Base-by-base conservation (phyloP, 2,113 vertebrate genomes). In the Gymnogyps californianus region DNA sequence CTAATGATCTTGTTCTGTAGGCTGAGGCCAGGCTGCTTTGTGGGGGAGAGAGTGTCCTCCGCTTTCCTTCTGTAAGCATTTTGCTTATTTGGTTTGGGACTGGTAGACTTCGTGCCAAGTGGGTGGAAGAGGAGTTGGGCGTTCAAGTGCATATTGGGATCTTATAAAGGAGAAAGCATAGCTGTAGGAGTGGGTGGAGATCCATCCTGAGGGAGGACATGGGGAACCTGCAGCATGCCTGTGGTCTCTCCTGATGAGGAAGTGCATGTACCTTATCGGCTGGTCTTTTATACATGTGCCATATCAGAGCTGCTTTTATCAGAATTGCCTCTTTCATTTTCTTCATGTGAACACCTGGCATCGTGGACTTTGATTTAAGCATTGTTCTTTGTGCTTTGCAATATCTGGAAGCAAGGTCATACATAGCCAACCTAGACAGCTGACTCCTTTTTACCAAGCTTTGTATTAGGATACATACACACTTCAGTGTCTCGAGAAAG, bases 261-360 rank as follows among this genome's bases (percentile, higher is more conserved):
- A 18, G 2, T 19, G 26, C 26, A 36, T 2, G 7, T 44, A 17
- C 26, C 2, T 29, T 29, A 15, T 40, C 3, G 4, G 5, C 13
- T 69, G 15, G 25, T 54, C 14, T 72, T 51, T 31, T 13, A 6
- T 24, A 28, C 1, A 0, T 65, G 29, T 64, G 13, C 25, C 4
- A 2, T 55, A 8, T 14, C 1, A 1, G 18, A 86, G 14, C 28
- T 76, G 10, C 42, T 76, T 54, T 86, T 55, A 38, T 22, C 32
- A 59, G 25, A 47, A 55, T 13, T 77, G 25, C 22, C 4, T 54
- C 34, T 87, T 77, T 28, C 1, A 8, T 28, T 69, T 87, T 77
- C 7, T 65, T 84, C 26, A 17, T 46, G 8, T 54, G 34, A 66
- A 15, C 4, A 6, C 6, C 14, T 90, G 66, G 17, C 29, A 64